Conservation (phyloP, 2,797 vertebrate species). For the Pachyuromys duprasi region DNA sequence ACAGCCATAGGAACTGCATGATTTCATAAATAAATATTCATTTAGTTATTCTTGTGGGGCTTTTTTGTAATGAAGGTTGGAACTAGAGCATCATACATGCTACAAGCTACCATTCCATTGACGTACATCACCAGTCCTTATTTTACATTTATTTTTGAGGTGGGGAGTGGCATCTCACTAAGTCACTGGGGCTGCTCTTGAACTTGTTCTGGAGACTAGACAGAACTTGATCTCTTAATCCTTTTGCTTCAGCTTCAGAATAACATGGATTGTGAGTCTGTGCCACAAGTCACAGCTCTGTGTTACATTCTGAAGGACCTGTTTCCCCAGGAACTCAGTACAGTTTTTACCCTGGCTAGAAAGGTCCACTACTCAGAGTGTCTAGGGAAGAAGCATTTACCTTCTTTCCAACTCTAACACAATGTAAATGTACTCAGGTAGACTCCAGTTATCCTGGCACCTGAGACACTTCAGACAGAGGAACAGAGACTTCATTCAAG, state of each 20-base stretch:
- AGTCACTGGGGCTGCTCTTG: not conserved
- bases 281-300: not conserved
- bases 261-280: not conserved
- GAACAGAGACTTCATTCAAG: not conserved
- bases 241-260: not conserved
- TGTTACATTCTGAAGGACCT: not conserved
- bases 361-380: not conserved
- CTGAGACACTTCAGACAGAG: too few relatives aligned
- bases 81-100: not conserved
- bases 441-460: not conserved
- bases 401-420: not conserved
- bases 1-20: not conserved
- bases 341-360: not conserved
- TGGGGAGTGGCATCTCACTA: not conserved
- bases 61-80: not conserved
- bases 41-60: not conserved
- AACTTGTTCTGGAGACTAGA: not conserved
- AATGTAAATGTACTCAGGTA: not conserved
- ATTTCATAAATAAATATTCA: not conserved
- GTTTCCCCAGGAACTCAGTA: not conserved
- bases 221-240: not conserved
- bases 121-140: not conserved
- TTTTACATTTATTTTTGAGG: not conserved
- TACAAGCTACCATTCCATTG: not conserved
- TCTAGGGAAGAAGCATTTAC: not conserved